Evolutionary conservation across 2,888 invertebrate species (phyloP), one percentile per base, ranked within the genome.

Genomic region (Rhyacophila evoluta): DNA sequence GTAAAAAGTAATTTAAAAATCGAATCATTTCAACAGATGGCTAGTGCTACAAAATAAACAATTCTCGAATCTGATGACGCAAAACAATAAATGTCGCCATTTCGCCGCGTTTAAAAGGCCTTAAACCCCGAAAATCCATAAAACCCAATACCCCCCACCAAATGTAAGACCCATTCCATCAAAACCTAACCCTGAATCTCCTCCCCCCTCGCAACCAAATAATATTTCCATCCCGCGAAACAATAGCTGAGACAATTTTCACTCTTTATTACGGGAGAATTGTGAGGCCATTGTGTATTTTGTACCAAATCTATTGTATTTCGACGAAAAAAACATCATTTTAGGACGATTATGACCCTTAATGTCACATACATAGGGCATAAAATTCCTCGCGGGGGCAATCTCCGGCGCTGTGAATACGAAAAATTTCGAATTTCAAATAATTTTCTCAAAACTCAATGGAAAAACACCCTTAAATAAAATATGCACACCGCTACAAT

Each of bases 291-390:
- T 55, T 55, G 55, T 55, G 55, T 41, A 41, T 55, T 19, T 55
- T 55, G 55, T 55, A 55, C 55, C 55, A 55, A 55, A 55, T 55
- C 55, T 55, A 55, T 55, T 55, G 55, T 55, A 55, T 55, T 55
- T 19, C 15, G 19, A 19, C 15, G 55, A 55, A 55, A 55, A 38
- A 55, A 55, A 55, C 55, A 55, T 55, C 55, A 55, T 55, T 55
- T 55, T 55, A 12, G 55, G 55, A 55, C 55, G 55, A 55, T 55
- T 55, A 55, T 55, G 55, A 25, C 55, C 55, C 55, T 55, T 55
- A 55, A 55, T 55, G 55, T 55, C 55, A 25, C 55, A 55, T 55
- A 55, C 55, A 25, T 55, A 55, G 55, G 55, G 25, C 55, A 55
- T 55, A 55, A 55, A 55, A 55, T 55, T 55, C 55, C 55, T 25